Evolutionary conservation across 2,888 invertebrate species (phyloP).

Genomic region (Amphipyra berbera): DNA sequence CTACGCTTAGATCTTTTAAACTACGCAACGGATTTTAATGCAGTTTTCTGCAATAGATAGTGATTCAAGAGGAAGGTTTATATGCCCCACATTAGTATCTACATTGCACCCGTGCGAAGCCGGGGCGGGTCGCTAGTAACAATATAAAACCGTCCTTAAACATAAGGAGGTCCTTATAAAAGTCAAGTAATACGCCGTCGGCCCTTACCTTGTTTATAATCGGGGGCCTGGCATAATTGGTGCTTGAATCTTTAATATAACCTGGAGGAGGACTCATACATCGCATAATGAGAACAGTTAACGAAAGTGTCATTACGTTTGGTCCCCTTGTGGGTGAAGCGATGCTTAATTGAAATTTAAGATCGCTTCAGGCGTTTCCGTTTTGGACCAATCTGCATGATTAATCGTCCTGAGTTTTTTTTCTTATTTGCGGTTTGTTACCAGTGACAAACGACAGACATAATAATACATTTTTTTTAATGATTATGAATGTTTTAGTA

Average conservation of each 20-base stretch:
- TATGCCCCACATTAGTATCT: too few species aligned
- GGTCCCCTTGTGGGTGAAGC: constrained; percentile 4
- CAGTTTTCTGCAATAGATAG: too few species aligned
- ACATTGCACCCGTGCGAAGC: too few species aligned
- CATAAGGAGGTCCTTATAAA: constrained; percentile 23
- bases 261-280: constrained; percentile 8
- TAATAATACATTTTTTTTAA: too few species aligned
- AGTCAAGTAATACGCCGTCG: constrained; percentile 13
- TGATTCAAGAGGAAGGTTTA: too few species aligned
- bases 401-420: background rate
- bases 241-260: constrained; percentile 48
- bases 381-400: constrained; percentile 24
- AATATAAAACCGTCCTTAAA: constrained; percentile 13
- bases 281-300: constrained; percentile 14
- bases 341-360: constrained; percentile 17
- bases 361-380: constrained; percentile 12
- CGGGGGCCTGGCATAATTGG: constrained; percentile 41
- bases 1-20: too few species aligned
- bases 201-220: constrained; percentile 21
- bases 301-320: constrained; percentile 9
- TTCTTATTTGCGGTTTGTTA: too few species aligned
- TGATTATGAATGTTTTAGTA: too few species aligned
- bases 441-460: too few species aligned
- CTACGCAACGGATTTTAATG: too few species aligned
- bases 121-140: too few species aligned